Evolutionary conservation across 2,888 invertebrate genomes (phyloP).

Genomic region (Tolmerus cingulatus): DNA sequence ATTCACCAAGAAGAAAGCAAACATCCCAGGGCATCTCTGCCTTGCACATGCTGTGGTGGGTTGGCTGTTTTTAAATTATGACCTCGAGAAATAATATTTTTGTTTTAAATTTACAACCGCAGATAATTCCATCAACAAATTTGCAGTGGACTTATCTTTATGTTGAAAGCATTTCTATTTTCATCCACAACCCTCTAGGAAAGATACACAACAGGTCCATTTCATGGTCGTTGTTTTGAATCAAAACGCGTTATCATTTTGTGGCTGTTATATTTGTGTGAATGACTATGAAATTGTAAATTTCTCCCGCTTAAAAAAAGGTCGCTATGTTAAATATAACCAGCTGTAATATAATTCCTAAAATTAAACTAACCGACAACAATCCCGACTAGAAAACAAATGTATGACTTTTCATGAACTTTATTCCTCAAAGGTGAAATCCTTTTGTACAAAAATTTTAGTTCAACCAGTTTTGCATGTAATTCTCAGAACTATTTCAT

Average conservation of each 20-base stretch:
- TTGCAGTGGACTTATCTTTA: neutral
- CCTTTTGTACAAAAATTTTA: neutral
- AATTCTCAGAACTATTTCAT: neutral
- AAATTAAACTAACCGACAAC: neutral
- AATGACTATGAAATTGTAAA: neutral
- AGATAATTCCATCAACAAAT: neutral
- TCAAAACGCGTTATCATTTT: neutral
- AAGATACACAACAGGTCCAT: neutral
- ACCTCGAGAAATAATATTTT: constrained; percentile 48
- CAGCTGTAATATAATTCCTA: neutral
- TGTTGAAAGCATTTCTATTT: neutral
- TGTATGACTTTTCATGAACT: neutral
- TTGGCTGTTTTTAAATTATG: constrained; percentile 41
- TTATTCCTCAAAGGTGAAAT: neutral
- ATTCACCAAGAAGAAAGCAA: neutral
- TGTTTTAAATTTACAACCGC: constrained; percentile 27
- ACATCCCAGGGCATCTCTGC: neutral
- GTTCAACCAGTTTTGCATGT: neutral
- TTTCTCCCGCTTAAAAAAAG: neutral
- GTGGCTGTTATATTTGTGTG: neutral
- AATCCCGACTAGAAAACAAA: neutral
- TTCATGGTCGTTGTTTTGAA: neutral
- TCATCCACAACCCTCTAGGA: neutral
- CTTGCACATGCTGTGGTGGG: neutral
- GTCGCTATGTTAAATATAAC: neutral